A percentile compares a stretch with the other conserved stretches of the same genome.
Conservation (phyloP, 2,113 vertebrate species). For the Orthonyx spaldingii region DNA sequence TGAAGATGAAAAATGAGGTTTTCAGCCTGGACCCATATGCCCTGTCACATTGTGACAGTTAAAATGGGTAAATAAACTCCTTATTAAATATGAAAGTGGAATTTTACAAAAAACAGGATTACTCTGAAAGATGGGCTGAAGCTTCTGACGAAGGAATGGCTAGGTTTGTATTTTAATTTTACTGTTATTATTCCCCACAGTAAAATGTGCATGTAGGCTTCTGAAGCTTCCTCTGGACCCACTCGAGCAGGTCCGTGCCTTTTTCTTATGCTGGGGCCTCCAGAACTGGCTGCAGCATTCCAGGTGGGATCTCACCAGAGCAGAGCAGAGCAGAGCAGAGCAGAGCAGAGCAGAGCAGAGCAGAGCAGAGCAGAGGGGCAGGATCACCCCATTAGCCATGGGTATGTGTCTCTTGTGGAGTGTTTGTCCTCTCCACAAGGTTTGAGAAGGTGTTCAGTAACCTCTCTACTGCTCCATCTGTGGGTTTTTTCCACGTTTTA, state of each 20-base stretch:
- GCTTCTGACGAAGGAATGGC: background rate
- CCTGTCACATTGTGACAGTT: background rate
- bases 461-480: background rate
- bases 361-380: background rate
- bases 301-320: background rate
- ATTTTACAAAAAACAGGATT: background rate
- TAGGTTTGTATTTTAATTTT: background rate
- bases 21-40: background rate
- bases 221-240: background rate
- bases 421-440: background rate
- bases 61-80: background rate
- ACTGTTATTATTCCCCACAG: background rate
- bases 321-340: accelerated
- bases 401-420: background rate
- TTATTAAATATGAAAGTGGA: background rate
- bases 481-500: background rate
- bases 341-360: too few species aligned
- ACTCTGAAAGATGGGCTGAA: background rate
- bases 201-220: background rate
- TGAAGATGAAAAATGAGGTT: background rate
- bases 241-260: background rate
- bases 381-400: background rate
- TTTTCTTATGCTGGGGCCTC: background rate
- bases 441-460: background rate
- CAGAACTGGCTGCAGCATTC: background rate